Percentiles rank a stretch among this genome's conserved stretches.
phyloP scores from a whole-genome alignment of 2,888 invertebrate genomes.

The Diaprepes abbreviatus region DNA sequence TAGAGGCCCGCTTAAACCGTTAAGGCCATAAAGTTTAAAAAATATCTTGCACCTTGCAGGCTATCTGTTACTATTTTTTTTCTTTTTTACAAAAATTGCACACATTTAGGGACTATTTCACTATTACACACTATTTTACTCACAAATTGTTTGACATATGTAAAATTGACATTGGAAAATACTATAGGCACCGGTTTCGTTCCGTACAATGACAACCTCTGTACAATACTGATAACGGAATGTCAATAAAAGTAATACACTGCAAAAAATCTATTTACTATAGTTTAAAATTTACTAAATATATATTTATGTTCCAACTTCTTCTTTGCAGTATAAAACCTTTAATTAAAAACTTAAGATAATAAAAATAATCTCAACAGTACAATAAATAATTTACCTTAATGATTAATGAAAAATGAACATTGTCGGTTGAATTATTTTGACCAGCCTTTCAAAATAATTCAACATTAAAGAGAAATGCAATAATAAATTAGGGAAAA shows the following conservation, averaged over 20 bases:
- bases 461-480: constrained; percentile 41
- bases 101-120: constrained; percentile 48
- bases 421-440: constrained; percentile 32
- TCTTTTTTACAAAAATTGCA: constrained; percentile 24
- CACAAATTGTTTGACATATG: constrained; percentile 30
- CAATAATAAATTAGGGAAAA: constrained; percentile 46
- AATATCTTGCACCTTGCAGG: constrained; percentile 36
- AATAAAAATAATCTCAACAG: constrained; percentile 59
- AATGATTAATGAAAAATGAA: constrained; percentile 27
- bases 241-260: constrained; percentile 55
- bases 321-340: constrained; percentile 26
- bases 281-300: constrained; percentile 16
- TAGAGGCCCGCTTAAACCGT: constrained; percentile 25
- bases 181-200: constrained; percentile 37
- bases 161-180: constrained; percentile 41
- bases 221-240: constrained; percentile 64
- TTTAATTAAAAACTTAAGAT: constrained; percentile 36
- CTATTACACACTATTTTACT: constrained; percentile 29
- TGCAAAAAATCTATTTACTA: constrained; percentile 38
- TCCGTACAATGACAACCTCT: constrained; percentile 59
- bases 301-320: constrained; percentile 9
- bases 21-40: constrained; percentile 22
- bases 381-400: constrained; percentile 56
- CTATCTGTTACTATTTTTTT: constrained; percentile 23
- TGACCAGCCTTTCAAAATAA: constrained; percentile 42